These are phyloP conservation scores for Notarius quadriscutis DNA, from an alignment of 2,113 vertebrate genomes.

Conservation along the genomic window DNA sequence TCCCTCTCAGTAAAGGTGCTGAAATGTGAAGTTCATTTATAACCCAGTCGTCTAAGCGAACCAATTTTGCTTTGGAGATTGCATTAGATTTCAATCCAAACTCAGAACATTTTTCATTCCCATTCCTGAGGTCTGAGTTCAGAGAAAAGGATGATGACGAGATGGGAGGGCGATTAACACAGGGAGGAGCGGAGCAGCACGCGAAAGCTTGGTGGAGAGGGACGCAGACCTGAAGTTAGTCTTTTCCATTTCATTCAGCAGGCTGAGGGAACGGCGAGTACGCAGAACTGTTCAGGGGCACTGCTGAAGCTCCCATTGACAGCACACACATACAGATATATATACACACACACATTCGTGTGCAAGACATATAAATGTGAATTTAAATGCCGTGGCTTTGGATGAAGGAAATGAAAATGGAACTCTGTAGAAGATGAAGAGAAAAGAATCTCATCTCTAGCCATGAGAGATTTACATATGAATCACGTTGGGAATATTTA, in stretches of 20 bases:
- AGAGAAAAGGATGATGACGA: conserved; percentile 60
- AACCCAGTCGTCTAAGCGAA: conserved; percentile 56
- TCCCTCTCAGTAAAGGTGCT: conserved; percentile 30
- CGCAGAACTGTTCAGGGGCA: conserved; percentile 24
- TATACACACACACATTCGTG: neutral
- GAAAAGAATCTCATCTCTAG: conserved; percentile 52
- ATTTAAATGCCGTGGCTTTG: neutral
- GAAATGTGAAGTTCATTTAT: conserved; percentile 60
- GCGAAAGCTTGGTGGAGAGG: conserved; percentile 52
- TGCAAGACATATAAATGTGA: neutral
- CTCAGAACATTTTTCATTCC: conserved; percentile 61
- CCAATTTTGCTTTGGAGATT: conserved; percentile 64
- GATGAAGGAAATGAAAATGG: neutral
- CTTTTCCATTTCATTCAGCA: conserved; percentile 61
- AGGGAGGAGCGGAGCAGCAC: conserved; percentile 56
- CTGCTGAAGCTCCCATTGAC: neutral
- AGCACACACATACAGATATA: conserved; percentile 6
- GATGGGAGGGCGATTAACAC: conserved; percentile 61
- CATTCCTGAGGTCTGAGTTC: conserved; percentile 24
- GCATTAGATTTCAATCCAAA: conserved; percentile 67
- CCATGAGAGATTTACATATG: conserved; percentile 57
- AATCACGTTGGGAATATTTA: conserved; percentile 40
- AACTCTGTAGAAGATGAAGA: neutral
- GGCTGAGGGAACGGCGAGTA: conserved; percentile 48
- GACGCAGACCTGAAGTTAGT: conserved; percentile 54